Percentiles rank a stretch among this genome's conserved stretches.
phyloP scores from a whole-genome alignment of 1,140 invertebrate species.

The Thaumetopoea pityocampa region DNA sequence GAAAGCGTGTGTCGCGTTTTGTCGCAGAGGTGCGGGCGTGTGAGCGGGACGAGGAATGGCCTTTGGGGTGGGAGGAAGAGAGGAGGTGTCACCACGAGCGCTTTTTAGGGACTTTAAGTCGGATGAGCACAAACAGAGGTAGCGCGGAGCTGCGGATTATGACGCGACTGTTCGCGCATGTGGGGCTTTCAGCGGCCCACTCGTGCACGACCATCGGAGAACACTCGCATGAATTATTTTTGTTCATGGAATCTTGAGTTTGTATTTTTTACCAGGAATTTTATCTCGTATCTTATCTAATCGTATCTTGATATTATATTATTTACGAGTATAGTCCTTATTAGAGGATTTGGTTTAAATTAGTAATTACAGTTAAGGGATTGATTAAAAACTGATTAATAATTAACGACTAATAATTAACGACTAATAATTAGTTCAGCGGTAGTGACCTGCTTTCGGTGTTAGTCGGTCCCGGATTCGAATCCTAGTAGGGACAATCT shows the following conservation, averaged over 20 bases:
- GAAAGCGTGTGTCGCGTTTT: constrained; percentile 54
- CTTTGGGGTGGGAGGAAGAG: constrained; percentile 38
- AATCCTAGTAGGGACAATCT: too few species aligned
- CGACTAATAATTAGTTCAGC: too few species aligned
- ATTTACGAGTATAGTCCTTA: too few species aligned
- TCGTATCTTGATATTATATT: too few species aligned
- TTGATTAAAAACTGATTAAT: too few species aligned
- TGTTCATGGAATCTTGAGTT: constrained; percentile 10
- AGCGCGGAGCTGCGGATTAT: constrained; percentile 41
- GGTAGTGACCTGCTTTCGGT: too few species aligned
- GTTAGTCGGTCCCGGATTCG: too few species aligned
- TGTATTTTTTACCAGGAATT: too few species aligned
- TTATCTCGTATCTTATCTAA: too few species aligned
- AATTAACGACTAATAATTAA: too few species aligned
- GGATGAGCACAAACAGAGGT: constrained; percentile 43
- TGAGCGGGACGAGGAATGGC: constrained; percentile 42
- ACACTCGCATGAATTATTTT: constrained; percentile 5
- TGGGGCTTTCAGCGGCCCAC: constrained; percentile 24
- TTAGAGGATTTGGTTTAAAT: too few species aligned
- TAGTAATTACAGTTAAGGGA: too few species aligned
- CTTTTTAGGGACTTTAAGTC: constrained; percentile 54
- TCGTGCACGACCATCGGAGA: constrained; percentile 5
- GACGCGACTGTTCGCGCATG: constrained; percentile 30
- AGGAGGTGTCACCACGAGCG: constrained; percentile 62
- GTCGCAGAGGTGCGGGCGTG: constrained; percentile 50